Evolutionary conservation across 37 sponge, comb jelly and placozoan genomes (phyloP), one percentile per base, ranked within the genome.

Genomic region (Oscarella lobularis): DNA sequence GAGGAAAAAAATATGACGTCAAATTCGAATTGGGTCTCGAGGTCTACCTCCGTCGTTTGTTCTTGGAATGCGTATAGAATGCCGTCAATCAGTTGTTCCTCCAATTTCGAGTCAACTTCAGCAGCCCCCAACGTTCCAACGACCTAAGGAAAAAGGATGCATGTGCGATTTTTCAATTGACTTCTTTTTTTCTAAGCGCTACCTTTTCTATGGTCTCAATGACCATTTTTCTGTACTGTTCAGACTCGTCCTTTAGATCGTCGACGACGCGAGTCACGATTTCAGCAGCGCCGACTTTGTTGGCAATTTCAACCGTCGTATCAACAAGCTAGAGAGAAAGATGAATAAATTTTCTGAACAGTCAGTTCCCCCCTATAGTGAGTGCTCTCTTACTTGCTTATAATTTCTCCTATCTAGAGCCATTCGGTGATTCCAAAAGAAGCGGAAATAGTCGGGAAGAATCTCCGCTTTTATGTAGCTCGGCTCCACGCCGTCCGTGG

Each of bases 221-320:
- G 71, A 97, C 98, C 98, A 97, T 97, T 83, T 97, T 97, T 30
- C 98, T 72, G 77, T 93, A 97, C 83, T 89, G 94, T 73, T 97
- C 98, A 65, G 86, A 87, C 70, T 97, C 98, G 35, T 97, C 98
- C 76, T 97, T 97, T 35, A 97, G 85, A 77, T 97, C 98, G 14
- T 97, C 94, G 36, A 93, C 98, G 31, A 97, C 84, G 0, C 98
- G 84, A 27, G 82, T 80, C 48, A 88, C 82, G 36, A 97, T 97
- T 73, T 97, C 98, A 14, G 98, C 94, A 31, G 85, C 93, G 0
- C 98, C 98, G 40, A 97, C 98, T 70, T 92, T 93, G 82, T 92
- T 92, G 33, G 98, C 90, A 6, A 97, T 84, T 71, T 97, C 98
- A 40, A 97, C 98, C 9, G 98, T 97, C 0, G 98, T 97, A 72